Conservation (phyloP, 2,888 invertebrate genomes). For the Sinhomidia bicolor region DNA sequence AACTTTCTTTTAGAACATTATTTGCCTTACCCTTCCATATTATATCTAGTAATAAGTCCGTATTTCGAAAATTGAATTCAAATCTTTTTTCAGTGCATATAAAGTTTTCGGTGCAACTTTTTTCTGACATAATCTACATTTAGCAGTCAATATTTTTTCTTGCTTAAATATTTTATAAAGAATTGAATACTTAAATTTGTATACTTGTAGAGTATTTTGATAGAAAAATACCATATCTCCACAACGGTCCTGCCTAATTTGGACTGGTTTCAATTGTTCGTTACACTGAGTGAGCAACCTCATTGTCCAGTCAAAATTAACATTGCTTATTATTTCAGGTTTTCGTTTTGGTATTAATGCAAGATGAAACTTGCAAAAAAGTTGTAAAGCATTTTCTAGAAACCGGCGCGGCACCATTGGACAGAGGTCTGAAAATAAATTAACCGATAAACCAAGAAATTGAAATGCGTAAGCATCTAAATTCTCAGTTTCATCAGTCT, state of each 20-base stretch:
- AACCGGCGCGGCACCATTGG: conserved; percentile 36
- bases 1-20: too few species aligned
- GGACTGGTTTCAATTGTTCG: conserved; percentile 17
- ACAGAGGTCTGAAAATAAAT: conserved; percentile 30
- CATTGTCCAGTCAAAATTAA: conserved; percentile 46
- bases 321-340: conserved; percentile 22
- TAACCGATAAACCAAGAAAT: neutral
- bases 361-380: conserved; percentile 39
- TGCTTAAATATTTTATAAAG: neutral
- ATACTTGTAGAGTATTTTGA: neutral
- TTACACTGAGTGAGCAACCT: conserved; percentile 25
- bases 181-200: neutral
- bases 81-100: conserved; percentile 37
- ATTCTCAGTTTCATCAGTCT: neutral
- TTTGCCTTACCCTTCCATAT: conserved; percentile 63
- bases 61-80: conserved; percentile 27
- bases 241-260: conserved; percentile 33
- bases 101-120: conserved; percentile 39
- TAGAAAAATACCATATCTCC: conserved; percentile 37
- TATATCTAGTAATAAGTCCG: conserved; percentile 46
- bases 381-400: neutral
- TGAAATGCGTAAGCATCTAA: neutral
- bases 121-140: conserved; percentile 20
- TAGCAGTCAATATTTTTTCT: neutral
- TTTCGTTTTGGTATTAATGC: neutral